These are phyloP conservation scores for Myopa tessellatipennis DNA, from an alignment of 2,888 invertebrate species.

Conservation along the genomic window DNA sequence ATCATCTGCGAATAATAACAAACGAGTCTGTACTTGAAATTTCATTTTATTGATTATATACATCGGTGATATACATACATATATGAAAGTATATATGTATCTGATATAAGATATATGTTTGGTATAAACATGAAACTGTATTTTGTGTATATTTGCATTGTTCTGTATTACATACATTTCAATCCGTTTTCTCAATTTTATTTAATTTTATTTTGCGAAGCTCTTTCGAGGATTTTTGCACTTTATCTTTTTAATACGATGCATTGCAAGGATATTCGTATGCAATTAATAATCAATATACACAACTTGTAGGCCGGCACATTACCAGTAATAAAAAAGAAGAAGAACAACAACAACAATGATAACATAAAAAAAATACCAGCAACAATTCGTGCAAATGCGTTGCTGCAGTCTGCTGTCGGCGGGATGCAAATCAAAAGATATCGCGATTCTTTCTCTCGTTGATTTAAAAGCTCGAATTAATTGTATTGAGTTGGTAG, in stretches of 20 bases:
- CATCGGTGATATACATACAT: too few relatives aligned
- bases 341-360: neutral
- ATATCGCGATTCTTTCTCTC: neutral
- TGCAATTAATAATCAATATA: constrained; percentile 32
- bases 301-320: neutral
- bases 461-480: neutral
- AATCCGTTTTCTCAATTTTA: too few relatives aligned
- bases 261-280: constrained; percentile 6
- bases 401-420: neutral
- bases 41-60: too few relatives aligned
- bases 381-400: neutral
- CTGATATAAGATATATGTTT: too few relatives aligned
- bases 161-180: too few relatives aligned
- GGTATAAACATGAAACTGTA: too few relatives aligned
- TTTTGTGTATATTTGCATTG: too few relatives aligned
- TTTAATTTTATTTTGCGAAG: too few relatives aligned
- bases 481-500: neutral
- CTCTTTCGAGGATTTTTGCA: too few relatives aligned
- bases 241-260: neutral
- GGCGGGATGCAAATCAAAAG: neutral
- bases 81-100: too few relatives aligned
- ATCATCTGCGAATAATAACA: too few relatives aligned
- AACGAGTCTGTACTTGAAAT: too few relatives aligned
- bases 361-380: neutral
- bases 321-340: neutral